phyloP scores from a whole-genome alignment of 2,888 invertebrate species.

The Aleiodes testaceus region DNA sequence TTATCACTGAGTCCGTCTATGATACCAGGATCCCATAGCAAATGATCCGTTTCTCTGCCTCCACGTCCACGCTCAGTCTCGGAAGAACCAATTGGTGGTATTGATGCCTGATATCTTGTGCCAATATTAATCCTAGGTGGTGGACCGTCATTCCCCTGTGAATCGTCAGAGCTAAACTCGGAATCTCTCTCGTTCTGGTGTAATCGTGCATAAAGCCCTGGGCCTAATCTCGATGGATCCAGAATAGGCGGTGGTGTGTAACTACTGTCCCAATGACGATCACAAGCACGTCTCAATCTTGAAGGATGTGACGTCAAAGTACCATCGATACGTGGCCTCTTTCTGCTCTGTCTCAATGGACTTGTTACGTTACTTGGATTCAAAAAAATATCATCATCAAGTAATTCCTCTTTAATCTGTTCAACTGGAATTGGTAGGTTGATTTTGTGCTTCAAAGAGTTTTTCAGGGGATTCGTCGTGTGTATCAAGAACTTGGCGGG shows the following conservation, averaged over 20 bases:
- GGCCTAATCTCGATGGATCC: conserved; percentile 91
- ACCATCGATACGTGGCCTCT: conserved; percentile 78
- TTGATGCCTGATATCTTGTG: conserved; percentile 87
- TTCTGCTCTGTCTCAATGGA: conserved; percentile 79
- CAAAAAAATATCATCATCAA: conserved; percentile 83
- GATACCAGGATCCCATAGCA: conserved; percentile 91
- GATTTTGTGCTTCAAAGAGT: conserved; percentile 61
- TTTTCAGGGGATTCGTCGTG: conserved; percentile 57
- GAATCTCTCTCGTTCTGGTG: conserved; percentile 69
- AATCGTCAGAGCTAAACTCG: conserved; percentile 69
- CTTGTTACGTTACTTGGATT: conserved; percentile 81
- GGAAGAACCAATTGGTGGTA: conserved; percentile 76
- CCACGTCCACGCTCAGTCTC: conserved; percentile 74
- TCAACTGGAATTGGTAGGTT: conserved; percentile 65
- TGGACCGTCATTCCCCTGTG: conserved; percentile 71
- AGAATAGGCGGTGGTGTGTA: conserved; percentile 97
- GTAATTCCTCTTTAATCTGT: conserved; percentile 78
- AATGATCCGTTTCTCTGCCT: conserved; percentile 77
- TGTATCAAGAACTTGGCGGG: conserved; percentile 70
- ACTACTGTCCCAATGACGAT: conserved; percentile 71
- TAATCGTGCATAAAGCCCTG: conserved; percentile 82
- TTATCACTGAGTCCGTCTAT: conserved; percentile 81
- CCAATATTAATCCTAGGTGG: conserved; percentile 92
- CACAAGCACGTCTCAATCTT: conserved; percentile 69
- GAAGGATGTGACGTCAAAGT: conserved; percentile 67